These are phyloP conservation scores for Pecten maximus DNA, from an alignment of 2,888 invertebrate species.

Conservation along the genomic window DNA sequence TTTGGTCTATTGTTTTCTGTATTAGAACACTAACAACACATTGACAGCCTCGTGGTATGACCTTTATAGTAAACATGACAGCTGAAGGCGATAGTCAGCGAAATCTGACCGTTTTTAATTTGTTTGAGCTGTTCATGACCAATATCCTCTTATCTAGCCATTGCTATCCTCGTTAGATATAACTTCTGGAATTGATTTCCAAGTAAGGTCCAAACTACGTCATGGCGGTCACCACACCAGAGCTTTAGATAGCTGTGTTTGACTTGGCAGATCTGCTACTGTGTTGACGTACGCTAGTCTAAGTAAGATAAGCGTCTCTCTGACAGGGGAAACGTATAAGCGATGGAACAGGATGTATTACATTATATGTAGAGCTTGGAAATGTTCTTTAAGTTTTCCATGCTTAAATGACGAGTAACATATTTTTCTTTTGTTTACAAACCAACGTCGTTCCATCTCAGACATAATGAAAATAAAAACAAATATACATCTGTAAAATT, in stretches of 20 bases:
- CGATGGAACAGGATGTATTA: neutral
- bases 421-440: too few species aligned
- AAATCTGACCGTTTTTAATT: neutral
- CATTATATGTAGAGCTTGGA: neutral
- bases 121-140: neutral
- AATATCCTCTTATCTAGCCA: neutral
- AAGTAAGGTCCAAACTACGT: neutral
- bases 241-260: conserved; percentile 13
- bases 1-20: too few species aligned
- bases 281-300: neutral
- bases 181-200: neutral
- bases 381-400: too few species aligned
- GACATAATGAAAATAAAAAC: too few species aligned
- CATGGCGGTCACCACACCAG: neutral
- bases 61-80: neutral
- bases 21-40: too few species aligned
- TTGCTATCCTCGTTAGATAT: neutral
- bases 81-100: neutral
- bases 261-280: neutral
- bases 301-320: neutral
- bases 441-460: too few species aligned
- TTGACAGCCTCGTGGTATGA: neutral
- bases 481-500: too few species aligned
- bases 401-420: too few species aligned
- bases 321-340: neutral